Evolutionary conservation across 2,797 vertebrate genomes (phyloP).

Genomic region (Eutrigla gurnardus): DNA sequence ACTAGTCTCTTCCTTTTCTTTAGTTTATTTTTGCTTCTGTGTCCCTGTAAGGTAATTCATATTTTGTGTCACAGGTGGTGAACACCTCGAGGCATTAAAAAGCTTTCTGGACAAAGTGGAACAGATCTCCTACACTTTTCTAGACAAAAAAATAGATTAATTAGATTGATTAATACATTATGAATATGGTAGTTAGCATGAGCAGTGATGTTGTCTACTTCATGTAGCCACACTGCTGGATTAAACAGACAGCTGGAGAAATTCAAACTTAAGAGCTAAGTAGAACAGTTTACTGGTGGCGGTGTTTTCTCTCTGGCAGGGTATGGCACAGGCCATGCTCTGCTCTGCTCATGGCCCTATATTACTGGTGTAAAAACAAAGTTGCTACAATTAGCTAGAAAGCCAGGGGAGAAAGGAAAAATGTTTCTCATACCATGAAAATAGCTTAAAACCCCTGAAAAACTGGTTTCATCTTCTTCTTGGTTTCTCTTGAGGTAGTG

Average conservation of each 20-base stretch:
- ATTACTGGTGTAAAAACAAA: neutral
- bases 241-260: slow-evolving; percentile 14
- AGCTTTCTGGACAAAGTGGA: too few relatives aligned
- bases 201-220: neutral
- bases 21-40: too few relatives aligned
- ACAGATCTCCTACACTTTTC: too few relatives aligned
- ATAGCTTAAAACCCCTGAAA: neutral
- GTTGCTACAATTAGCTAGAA: too few relatives aligned
- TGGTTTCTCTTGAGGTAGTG: slow-evolving; percentile 1
- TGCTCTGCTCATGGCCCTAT: too few relatives aligned
- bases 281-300: neutral
- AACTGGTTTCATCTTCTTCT: too few relatives aligned
- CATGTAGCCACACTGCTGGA: slow-evolving; percentile 10
- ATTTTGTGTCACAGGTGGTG: too few relatives aligned
- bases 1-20: too few relatives aligned
- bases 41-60: too few relatives aligned
- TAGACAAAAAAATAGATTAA: neutral
- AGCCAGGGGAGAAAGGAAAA: too few relatives aligned
- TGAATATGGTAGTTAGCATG: neutral
- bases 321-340: neutral
- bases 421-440: neutral
- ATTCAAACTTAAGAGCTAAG: neutral
- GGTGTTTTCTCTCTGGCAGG: neutral
- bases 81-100: too few relatives aligned
- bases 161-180: neutral